A percentile compares a stretch with the other conserved stretches of the same genome.
Evolutionary conservation across 2,797 vertebrate genomes (phyloP).

Genomic region (Darevskia nairensis): DNA sequence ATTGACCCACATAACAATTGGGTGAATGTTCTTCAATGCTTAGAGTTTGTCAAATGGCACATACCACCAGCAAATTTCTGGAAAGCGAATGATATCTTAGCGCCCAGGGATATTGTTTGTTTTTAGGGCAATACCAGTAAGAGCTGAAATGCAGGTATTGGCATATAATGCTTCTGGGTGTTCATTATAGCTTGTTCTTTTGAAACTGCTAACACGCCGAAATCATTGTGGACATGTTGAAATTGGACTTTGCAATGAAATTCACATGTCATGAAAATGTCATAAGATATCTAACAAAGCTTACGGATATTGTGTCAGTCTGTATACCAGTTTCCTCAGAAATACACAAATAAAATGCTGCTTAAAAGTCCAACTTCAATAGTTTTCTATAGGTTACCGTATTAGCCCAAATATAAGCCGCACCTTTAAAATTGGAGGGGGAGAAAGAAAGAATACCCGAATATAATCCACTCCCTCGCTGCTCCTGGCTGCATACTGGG

Average conservation of each 20-base stretch:
- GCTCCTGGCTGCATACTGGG: no score
- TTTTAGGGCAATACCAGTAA: background rate
- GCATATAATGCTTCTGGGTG: background rate
- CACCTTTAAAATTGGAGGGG: no score
- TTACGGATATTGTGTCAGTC: background rate
- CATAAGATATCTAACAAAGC: background rate
- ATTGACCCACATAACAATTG: background rate
- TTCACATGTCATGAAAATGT: background rate
- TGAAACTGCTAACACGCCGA: background rate
- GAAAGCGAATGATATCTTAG: background rate
- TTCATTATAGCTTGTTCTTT: background rate
- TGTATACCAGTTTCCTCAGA: background rate
- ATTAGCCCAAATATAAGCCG: no score
- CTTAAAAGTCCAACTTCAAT: no score
- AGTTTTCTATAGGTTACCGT: background rate
- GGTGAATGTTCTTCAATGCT: background rate
- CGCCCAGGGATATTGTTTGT: no score
- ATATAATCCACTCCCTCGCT: no score
- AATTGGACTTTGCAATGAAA: background rate
- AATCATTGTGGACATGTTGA: background rate
- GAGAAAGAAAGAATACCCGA: no score
- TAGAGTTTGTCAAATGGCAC: background rate
- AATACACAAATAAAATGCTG: background rate
- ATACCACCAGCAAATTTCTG: background rate
- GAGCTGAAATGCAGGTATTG: background rate